A percentile compares a stretch with the other conserved stretches of the same genome.
Conservation (phyloP, 2,797 vertebrate genomes). For the Spinus olivaceus region DNA sequence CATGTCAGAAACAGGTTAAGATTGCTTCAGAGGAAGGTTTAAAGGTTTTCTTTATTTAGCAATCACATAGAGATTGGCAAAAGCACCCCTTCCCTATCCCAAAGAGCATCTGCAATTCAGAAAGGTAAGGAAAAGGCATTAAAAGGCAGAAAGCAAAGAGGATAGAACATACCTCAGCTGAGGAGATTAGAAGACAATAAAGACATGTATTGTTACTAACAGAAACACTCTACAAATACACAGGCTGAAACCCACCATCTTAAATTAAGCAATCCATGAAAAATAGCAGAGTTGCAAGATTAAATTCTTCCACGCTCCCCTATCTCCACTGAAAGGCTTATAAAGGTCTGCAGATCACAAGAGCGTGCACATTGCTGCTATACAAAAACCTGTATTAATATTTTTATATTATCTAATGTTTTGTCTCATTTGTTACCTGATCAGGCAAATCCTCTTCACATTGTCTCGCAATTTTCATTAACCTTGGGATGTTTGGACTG, state of each 20-base stretch:
- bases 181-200: conserved; percentile 19
- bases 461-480: not conserved
- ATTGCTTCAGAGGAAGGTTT: not conserved
- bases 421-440: conserved; percentile 24
- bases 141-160: conserved; percentile 24
- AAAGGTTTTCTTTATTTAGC: not conserved
- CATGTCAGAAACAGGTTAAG: not conserved
- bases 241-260: conserved; percentile 6
- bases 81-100: not conserved
- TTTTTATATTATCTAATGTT: not conserved
- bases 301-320: not conserved
- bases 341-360: not conserved
- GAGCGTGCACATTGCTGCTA: not conserved
- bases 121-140: not conserved
- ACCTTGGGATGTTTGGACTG: not conserved
- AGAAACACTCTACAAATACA: conserved; percentile 6
- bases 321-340: not conserved
- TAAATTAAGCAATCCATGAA: not conserved
- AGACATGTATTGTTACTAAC: not conserved
- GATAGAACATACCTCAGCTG: not conserved
- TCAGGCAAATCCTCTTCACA: not conserved
- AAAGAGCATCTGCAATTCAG: not conserved
- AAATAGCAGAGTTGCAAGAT: not conserved
- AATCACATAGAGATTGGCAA: not conserved
- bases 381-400: not conserved